These are phyloP conservation scores for Bedellia somnulentella DNA, from an alignment of 2,888 invertebrate species.

Conservation along the genomic window DNA sequence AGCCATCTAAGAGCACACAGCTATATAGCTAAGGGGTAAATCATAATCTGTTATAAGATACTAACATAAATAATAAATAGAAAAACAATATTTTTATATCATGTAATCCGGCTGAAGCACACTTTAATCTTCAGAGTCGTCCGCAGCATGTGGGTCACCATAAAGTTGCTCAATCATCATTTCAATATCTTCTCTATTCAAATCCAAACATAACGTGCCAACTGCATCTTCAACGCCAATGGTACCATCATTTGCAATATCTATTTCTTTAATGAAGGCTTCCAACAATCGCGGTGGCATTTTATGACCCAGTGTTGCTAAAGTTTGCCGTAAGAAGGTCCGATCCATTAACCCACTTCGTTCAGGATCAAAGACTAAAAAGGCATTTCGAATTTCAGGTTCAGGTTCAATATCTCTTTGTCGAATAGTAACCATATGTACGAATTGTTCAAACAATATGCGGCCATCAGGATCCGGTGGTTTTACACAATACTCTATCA, in stretches of 20 bases:
- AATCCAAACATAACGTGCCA: conserved; percentile 44
- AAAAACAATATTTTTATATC: no score
- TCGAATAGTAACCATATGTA: conserved; percentile 37
- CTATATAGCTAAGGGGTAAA: no score
- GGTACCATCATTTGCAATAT: conserved; percentile 41
- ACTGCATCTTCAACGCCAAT: conserved; percentile 43
- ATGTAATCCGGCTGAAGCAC: no score
- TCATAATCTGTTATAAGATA: no score
- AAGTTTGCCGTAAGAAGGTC: conserved; percentile 28
- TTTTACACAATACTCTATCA: conserved; percentile 32
- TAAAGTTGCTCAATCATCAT: no score
- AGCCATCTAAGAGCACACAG: no score
- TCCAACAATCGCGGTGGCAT: conserved; percentile 27
- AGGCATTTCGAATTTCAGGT: conserved; percentile 33
- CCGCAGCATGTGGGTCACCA: no score
- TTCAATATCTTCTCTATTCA: conserved; percentile 35
- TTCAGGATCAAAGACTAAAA: conserved; percentile 32
- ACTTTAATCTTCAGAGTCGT: no score
- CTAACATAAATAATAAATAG: no score
- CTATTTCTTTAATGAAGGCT: conserved; percentile 42
- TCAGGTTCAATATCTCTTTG: conserved; percentile 34
- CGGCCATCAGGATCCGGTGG: conserved; percentile 39
- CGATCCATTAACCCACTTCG: conserved; percentile 29
- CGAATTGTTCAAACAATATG: conserved; percentile 36
- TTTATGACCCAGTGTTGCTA: conserved; percentile 31